These are phyloP conservation scores for Colinus virginianus DNA, from an alignment of 2,113 vertebrate species.

Conservation along the genomic window DNA sequence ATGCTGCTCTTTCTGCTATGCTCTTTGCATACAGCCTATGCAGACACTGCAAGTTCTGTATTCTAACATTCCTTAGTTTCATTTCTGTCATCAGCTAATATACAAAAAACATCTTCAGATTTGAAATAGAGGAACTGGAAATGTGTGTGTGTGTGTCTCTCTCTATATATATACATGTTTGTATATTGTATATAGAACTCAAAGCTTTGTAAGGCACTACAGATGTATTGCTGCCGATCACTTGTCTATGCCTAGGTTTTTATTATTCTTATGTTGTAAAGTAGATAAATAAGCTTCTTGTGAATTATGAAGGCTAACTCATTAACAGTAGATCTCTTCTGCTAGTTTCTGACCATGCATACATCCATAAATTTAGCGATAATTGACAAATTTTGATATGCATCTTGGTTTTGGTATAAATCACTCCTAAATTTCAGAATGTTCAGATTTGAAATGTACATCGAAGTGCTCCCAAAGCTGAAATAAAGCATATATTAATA, in stretches of 20 bases:
- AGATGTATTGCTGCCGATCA: neutral
- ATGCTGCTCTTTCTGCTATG: neutral
- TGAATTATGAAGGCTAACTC: neutral
- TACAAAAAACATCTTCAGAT: neutral
- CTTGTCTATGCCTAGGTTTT: neutral
- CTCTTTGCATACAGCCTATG: rapidly evolving
- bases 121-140: neutral
- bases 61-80: neutral
- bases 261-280: neutral
- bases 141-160: neutral
- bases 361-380: neutral
- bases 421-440: neutral
- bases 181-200: neutral
- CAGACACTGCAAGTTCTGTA: neutral
- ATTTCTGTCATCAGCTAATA: neutral
- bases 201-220: neutral
- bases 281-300: neutral
- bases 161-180: no score
- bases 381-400: neutral
- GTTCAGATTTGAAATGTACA: neutral
- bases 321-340: neutral
- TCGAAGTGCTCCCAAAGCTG: neutral
- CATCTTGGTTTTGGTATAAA: neutral
- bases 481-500: neutral
- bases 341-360: neutral